A percentile compares a stretch with the other conserved stretches of the same genome.
phyloP scores from a whole-genome alignment of 2,797 vertebrate species.

The Darevskia nairensis region DNA sequence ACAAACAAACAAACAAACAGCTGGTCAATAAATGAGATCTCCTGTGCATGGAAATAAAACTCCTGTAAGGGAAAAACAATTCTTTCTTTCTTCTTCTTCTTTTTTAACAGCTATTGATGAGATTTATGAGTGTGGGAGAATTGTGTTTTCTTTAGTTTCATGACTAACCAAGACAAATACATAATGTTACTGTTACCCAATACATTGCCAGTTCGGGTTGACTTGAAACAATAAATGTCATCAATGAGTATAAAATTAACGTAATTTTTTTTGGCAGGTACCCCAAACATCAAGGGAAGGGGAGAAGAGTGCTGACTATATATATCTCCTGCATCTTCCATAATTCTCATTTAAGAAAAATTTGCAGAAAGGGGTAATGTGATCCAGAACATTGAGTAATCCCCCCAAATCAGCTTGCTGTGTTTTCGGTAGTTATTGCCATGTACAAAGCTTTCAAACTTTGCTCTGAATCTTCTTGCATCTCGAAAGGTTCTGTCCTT shows the following conservation, averaged over 20 bases:
- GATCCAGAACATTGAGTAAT: conserved; percentile 69
- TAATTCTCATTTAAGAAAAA: conserved; percentile 66
- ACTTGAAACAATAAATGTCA: conserved; percentile 62
- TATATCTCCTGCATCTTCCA: conserved; percentile 65
- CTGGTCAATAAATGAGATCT: too few species aligned
- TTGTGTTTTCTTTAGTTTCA: conserved; percentile 38
- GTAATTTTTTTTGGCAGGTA: conserved; percentile 64
- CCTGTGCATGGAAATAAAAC: conserved; percentile 15
- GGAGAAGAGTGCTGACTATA: conserved; percentile 25
- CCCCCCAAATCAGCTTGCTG: conserved; percentile 58
- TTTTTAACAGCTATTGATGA: conserved; percentile 31
- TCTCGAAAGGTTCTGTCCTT: conserved; percentile 76
- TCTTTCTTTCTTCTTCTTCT: conserved; percentile 17
- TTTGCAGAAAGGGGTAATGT: conserved; percentile 64
- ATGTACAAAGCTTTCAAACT: conserved; percentile 68
- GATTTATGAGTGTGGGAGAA: conserved; percentile 38
- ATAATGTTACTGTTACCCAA: conserved; percentile 43
- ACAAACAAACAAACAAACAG: too few species aligned
- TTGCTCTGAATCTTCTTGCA: conserved; percentile 72
- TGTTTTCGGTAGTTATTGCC: conserved; percentile 75
- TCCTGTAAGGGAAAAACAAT: not conserved
- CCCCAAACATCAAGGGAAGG: conserved; percentile 36
- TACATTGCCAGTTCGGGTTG: conserved; percentile 38
- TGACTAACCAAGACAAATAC: conserved; percentile 44
- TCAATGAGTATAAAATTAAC: conserved; percentile 53